Evolutionary conservation across 1,140 invertebrate genomes (phyloP).

Genomic region (Maniola jurtina): DNA sequence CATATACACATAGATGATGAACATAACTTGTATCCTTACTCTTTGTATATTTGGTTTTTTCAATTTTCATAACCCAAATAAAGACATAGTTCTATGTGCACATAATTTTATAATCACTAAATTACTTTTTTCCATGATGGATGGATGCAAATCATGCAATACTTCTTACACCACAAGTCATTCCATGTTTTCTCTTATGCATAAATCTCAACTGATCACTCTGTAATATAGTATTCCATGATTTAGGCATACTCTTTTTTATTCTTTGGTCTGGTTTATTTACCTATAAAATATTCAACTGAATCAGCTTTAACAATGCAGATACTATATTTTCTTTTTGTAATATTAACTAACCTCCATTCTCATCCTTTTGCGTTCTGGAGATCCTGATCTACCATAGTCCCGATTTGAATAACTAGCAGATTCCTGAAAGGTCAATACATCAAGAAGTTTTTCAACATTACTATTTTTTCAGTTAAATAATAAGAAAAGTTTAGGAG

Average conservation of each 20-base stretch:
- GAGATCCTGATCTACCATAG: conserved; percentile 71
- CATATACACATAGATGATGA: background rate
- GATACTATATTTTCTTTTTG: conserved; percentile 8
- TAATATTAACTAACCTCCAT: conserved; percentile 67
- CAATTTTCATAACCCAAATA: background rate
- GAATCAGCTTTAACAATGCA: background rate
- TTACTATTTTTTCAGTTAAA: conserved; percentile 1
- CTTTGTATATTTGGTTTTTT: background rate
- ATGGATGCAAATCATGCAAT: conserved; percentile 9
- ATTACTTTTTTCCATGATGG: background rate
- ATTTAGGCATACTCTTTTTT: conserved; percentile 1
- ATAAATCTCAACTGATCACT: conserved; percentile 3
- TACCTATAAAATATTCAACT: background rate
- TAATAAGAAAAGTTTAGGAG: background rate
- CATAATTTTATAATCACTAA: background rate
- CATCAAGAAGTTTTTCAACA: conserved; percentile 24
- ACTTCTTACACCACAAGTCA: conserved; percentile 9
- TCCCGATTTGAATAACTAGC: conserved; percentile 67
- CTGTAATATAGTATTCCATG: conserved; percentile 16
- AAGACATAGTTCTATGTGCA: background rate
- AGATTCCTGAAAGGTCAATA: conserved; percentile 56
- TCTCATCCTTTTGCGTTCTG: conserved; percentile 76
- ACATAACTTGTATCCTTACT: background rate
- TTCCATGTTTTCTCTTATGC: conserved; percentile 4
- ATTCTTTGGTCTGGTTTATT: background rate